Base-by-base conservation (phyloP, 2,113 vertebrate genomes). In the Sorex fumeus region DNA sequence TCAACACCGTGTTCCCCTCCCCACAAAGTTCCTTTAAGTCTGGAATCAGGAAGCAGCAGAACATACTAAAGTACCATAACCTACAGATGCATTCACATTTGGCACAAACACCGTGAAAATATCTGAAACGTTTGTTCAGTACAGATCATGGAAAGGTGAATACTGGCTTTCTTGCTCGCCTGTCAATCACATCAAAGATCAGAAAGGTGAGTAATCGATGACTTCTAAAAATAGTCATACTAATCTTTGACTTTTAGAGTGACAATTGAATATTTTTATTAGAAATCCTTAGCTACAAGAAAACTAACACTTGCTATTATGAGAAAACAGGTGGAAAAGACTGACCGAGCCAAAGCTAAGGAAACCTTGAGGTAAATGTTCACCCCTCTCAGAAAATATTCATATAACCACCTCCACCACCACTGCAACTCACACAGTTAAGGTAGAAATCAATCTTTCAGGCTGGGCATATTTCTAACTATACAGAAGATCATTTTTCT, bases 401-500 rank as follows among this genome's bases (percentile, higher is more conserved):
- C 74, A 74, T 12, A 75, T 64, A 78, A 84, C 79, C 28, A 84
- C 69, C 15, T 70, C 9, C 12, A 71, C 21, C 62, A 79, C 45
- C n/a, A 60, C 36, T 1, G 27, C 36, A 21, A 82, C 64, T 53
- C 43, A 82, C 19, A n/a, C 21, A 75, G 27, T 84, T 89, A 78
- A 28, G 53, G 80, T 88, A 93, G 57, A 94, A 96, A 88, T 88
- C 80, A 66, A 80, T 93, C 82, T 90, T 88, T 93, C 71, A 88
- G 74, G 91, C 76, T 64, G 64, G 83, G 53, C 25, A 84, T 43
- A 83, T 90, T 95, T 95, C 92, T 88, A 94, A 80, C 74, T 94
- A 72, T 69, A 91, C 34, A 93, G 82, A 92, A 95, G 87, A 96
- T 95, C 79, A 76, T 80, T 91, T 96, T 96, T 94, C 95, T 90